Percentiles rank a stretch among this genome's conserved stretches.
phyloP scores from a whole-genome alignment of 2,797 vertebrate genomes.

The Girardinus metallicus region DNA sequence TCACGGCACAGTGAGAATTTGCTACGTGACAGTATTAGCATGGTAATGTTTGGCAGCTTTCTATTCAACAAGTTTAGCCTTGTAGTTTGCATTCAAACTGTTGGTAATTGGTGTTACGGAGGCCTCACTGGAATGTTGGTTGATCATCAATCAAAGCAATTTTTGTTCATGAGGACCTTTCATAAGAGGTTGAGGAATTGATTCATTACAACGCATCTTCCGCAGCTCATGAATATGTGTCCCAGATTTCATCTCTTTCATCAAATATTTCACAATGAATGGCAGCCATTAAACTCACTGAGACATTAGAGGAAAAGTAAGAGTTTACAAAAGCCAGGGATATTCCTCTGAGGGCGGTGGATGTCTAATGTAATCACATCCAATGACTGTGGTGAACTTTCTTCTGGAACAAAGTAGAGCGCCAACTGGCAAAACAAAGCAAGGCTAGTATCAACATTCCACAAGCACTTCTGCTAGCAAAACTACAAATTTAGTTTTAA shows the following conservation, averaged over 20 bases:
- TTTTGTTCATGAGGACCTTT: not conserved
- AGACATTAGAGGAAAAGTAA: not conserved
- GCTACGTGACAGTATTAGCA: constrained; percentile 18
- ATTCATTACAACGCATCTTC: constrained; percentile 2
- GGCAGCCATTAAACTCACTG: not conserved
- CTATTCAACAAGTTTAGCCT: constrained; percentile 7
- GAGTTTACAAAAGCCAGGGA: not conserved
- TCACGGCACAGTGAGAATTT: constrained; percentile 3
- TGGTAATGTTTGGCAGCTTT: constrained; percentile 15
- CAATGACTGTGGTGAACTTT: not conserved
- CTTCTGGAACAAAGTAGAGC: not conserved
- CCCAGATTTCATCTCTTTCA: not conserved
- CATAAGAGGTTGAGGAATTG: not conserved
- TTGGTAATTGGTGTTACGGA: constrained; percentile 8
- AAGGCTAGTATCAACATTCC: not conserved
- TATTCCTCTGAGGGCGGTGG: not conserved
- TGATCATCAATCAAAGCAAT: constrained; percentile 3
- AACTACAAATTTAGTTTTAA: constrained; percentile 17
- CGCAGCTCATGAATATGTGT: not conserved
- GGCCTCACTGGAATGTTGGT: constrained; percentile 20
- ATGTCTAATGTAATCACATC: not conserved
- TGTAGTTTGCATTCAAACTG: constrained; percentile 34
- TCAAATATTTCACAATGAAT: constrained; percentile 2
- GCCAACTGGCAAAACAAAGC: constrained; percentile 9
- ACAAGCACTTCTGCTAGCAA: not conserved